Evolutionary conservation across 2,113 vertebrate species (phyloP).

Genomic region (Pachycephala philippinensis): DNA sequence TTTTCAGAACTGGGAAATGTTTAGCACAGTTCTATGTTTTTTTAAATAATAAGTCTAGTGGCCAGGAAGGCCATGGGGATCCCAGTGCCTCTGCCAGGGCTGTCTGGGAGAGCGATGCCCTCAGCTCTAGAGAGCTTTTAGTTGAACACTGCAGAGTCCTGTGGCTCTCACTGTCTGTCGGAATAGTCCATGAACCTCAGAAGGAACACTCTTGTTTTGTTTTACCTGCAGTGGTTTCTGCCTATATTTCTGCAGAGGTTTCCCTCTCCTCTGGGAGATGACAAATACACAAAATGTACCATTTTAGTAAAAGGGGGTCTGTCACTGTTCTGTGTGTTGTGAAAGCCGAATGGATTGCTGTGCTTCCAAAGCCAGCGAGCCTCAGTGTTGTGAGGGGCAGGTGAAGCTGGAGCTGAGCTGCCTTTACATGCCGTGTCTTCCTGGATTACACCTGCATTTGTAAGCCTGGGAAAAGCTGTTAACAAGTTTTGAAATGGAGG

Average conservation of each 20-base stretch:
- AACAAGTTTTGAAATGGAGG: not conserved
- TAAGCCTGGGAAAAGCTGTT: not conserved
- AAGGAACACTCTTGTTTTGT: not conserved
- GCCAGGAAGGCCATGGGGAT: not conserved
- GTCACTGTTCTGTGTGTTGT: not conserved
- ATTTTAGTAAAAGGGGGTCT: not conserved
- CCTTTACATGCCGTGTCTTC: not conserved
- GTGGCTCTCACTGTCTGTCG: not conserved
- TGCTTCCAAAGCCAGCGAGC: not conserved
- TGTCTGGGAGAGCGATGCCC: fast-evolving
- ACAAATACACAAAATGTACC: fast-evolving
- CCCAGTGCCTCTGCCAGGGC: not conserved
- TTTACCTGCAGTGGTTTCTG: not conserved
- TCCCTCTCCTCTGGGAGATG: not conserved
- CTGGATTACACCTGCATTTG: not conserved
- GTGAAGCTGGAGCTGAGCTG: not conserved
- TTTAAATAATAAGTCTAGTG: not conserved
- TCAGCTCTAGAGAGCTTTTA: not conserved
- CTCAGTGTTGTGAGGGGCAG: not conserved
- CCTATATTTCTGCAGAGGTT: not conserved
- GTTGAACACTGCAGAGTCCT: not conserved
- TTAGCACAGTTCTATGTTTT: not conserved
- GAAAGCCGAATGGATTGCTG: not conserved
- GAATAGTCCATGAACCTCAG: not conserved
- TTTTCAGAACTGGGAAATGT: not conserved